Base-by-base conservation (phyloP, 2,797 vertebrate genomes). In the Poecile montanus region DNA sequence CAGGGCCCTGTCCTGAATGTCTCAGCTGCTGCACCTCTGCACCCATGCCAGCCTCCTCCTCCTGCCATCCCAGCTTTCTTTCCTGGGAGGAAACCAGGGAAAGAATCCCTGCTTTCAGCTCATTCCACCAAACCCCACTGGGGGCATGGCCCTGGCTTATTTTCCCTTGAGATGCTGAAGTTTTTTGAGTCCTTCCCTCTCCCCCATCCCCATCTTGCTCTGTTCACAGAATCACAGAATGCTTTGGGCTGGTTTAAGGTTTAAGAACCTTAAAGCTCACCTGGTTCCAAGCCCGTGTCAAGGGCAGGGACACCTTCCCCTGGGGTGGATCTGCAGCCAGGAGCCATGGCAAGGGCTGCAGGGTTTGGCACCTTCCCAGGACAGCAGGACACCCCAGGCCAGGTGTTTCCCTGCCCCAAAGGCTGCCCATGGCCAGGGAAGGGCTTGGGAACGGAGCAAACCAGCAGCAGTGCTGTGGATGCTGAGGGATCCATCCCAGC, bases 201-300 rank as follows among this genome's bases (percentile, higher is more conserved):
- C 1, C 38, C 18, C 50, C 14, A 1, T 4, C 5, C 50, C 10
- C 5, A 0, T 2, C 25, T 16, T 16, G 11, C 22, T 54, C 63
- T 18, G 30, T 15, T 38, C n/a, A 7, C 1, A 4, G 47, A 30
- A 18, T 9, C 12, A 0, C 2, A 32, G 30, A 19, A 3, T 2
- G 16, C 13, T 81, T 54, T 42, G 62, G 30, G 40, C 9, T 30
- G 54, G 63, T 40, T 40, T 40, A 19, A 34, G 26, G 38, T 40
- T 40, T 40, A 13, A 13, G 76, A 45, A 1, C 68, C 61, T 26
- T 11, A 9, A 11, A 60, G 29, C 47, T 45, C 17, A 5, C 10
- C 36, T 26, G 3, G 6, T 30, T 50, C 51, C 44, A 4, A 23
- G 8, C 20, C 40, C 25, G 0, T 36, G 32, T 3, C 36, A 1